These are phyloP conservation scores for Tretioscincus oriximinensis DNA, from an alignment of 2,113 vertebrate species.

Conservation along the genomic window DNA sequence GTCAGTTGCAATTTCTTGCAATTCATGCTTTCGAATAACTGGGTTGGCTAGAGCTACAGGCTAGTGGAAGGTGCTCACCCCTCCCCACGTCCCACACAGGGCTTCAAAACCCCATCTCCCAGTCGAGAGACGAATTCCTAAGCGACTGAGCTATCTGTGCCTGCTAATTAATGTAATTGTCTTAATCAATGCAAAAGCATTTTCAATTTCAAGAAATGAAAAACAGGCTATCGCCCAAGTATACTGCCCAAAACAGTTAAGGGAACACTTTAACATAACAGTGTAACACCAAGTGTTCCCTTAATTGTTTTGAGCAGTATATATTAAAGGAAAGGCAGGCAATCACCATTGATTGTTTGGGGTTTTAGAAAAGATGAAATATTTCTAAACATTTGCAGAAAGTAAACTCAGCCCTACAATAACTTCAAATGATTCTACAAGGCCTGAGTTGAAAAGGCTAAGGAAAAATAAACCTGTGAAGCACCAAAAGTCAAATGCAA, in stretches of 20 bases:
- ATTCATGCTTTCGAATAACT: too few species aligned
- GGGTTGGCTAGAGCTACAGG: too few species aligned
- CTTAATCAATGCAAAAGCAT: background rate
- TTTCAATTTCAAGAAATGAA: background rate
- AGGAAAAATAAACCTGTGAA: background rate
- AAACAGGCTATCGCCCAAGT: background rate
- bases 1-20: too few species aligned
- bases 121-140: too few species aligned
- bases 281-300: too few species aligned
- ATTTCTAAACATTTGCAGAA: slow-evolving; percentile 2
- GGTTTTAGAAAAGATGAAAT: background rate
- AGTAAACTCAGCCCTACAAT: background rate
- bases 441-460: slow-evolving; percentile 1
- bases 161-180: background rate
- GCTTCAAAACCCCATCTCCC: too few species aligned
- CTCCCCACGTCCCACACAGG: too few species aligned
- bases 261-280: too few species aligned
- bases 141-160: too few species aligned
- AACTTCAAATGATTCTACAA: background rate
- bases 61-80: too few species aligned
- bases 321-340: background rate
- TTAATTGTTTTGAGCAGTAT: too few species aligned
- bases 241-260: too few species aligned
- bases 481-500: background rate
- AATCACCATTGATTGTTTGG: background rate